Evolutionary conservation across 2,888 invertebrate species (phyloP), one percentile per base, ranked within the genome.

Genomic region (Platypus cylindrus): DNA sequence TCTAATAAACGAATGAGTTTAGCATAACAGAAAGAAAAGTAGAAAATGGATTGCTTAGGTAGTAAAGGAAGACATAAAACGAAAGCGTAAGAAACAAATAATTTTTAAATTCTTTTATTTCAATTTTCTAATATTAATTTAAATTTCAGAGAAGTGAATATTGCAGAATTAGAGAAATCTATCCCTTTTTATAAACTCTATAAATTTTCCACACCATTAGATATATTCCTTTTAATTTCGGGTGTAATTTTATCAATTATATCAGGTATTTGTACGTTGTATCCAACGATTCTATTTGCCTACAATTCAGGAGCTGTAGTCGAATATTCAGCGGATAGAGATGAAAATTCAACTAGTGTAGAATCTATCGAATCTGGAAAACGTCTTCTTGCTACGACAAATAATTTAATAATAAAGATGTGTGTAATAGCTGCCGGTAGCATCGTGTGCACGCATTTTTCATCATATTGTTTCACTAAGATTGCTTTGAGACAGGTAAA

Each of bases 401-500:
- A 56, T 22, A 46, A 52, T 3, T 79, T 78, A 48, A 70, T 75
- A 0, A 56, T 76, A 11, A 66, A 68, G 37, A 77, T 76, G 50
- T 56, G 63, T 2, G 53, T 70, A 7, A 60, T 77, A 17, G 80
- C 79, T 24, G 51, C 62, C 0, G 48, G 68, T 0, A 66, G 77
- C 47, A 59, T 80, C 3, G 24, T 70, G 1, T 56, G 73, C 38
- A 71, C 74, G 23, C 82, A 80, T 49, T 44, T 70, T 3, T 71
- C 77, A 1, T 67, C 78, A 2, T 68, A 74, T 1, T 48, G 72
- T 9, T 77, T 81, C 59, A 80, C 78, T 52, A 71, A 71, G 35
- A 69, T 78, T 2, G 76, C 80, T 1, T 73, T 73, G 51, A 71
- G 71, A 45, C 80, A 78, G 66, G 77, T 76, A 53, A 51, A 38